Percentiles rank a stretch among this genome's conserved stretches.
These are phyloP conservation scores for Nanorana parkeri DNA, from an alignment of 2,113 vertebrate genomes.

Conservation along the genomic window DNA sequence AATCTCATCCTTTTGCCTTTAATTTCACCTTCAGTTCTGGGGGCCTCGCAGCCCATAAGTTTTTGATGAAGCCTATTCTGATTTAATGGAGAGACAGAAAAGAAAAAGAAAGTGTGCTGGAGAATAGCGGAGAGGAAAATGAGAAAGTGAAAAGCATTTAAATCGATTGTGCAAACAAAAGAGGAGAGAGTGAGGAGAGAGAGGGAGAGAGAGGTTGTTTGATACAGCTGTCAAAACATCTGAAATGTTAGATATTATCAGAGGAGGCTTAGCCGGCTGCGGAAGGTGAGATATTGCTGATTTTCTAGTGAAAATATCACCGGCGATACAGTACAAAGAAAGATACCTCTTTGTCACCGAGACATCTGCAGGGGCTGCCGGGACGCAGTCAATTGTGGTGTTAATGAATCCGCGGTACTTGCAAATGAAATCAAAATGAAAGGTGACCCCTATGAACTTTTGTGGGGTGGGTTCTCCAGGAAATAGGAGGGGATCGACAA, in stretches of 20 bases:
- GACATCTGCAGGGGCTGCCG: neutral
- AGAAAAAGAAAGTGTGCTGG: conserved; percentile 15
- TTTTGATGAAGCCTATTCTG: conserved; percentile 54
- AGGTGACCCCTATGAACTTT: neutral
- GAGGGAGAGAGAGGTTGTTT: conserved; percentile 15
- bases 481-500: neutral
- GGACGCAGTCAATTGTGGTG: neutral
- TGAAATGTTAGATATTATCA: conserved; percentile 50
- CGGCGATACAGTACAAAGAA: conserved; percentile 2
- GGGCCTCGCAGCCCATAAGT: conserved; percentile 31
- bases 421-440: neutral
- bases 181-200: neutral
- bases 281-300: conserved; percentile 10
- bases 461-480: neutral
- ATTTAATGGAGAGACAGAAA: conserved; percentile 48
- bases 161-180: conserved; percentile 55
- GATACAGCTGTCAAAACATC: conserved; percentile 50
- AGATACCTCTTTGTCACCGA: neutral
- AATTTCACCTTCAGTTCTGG: conserved; percentile 42
- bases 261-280: conserved; percentile 21
- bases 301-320: conserved; percentile 14
- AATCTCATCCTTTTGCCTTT: conserved; percentile 50
- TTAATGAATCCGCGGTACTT: neutral
- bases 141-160: conserved; percentile 53
- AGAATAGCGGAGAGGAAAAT: conserved; percentile 50